Evolutionary conservation across 2,888 invertebrate genomes (phyloP), one percentile per base, ranked within the genome.

Genomic region (Watsonalla cultraria): DNA sequence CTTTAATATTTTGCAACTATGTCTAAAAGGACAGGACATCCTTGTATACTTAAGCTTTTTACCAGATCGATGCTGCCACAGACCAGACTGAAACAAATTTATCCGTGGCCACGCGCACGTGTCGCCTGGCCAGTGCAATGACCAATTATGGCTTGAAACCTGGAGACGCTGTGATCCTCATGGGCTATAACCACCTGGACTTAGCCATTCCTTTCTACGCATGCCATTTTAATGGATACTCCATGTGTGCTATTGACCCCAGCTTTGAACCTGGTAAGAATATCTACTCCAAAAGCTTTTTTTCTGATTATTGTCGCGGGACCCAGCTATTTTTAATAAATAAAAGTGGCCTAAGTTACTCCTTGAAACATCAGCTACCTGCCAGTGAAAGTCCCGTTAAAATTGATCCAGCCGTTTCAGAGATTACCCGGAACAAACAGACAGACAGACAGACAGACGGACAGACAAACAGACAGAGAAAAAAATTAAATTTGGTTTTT

Each of bases 141-240:
- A 53, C 51, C 9, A 71, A 78, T 14, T 64, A 51, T 45, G 78
- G 80, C 5, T 54, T 82, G 5, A 60, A 66, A 45, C 65, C 70
- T 5, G 79, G 77, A 5, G 80, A 82, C 59, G 54, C 64, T 0
- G 75, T 74, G 45, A 60, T 77, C 37, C 46, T 80, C 6, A 76
- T 78, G 66, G 77, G 74, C 0, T 54, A 52, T 37, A 82, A 76
- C 60, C 75, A 80, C 47, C 46, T 82, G n/a, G 78, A 80, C 54
- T 24, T 80, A 5, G 63, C 62, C 47, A 67, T 81, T 34, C 79
- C 80, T 0, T 80, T 62, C 64, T 81, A 68, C 54, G 80, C 81
- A 0, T 71, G 74, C 54, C 76, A 76, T 51, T 70, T 63, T 14
- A 72, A 71, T 6, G 81, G 81, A 13, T 63, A 70, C 56, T 55